Evolutionary conservation across 1,140 invertebrate species (phyloP).

Genomic region (Nephila pilipes): DNA sequence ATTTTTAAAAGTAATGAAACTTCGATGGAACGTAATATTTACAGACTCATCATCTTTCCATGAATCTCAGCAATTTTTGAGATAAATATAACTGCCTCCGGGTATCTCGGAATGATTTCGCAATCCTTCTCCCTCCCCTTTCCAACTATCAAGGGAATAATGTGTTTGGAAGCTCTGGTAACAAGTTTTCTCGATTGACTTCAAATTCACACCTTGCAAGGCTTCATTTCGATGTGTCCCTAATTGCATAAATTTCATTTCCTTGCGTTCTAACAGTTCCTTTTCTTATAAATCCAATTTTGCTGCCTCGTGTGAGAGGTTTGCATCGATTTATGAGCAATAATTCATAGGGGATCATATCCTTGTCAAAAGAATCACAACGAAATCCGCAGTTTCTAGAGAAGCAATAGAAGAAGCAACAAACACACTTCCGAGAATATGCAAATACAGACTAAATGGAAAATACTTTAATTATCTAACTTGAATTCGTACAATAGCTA

Average conservation of each 20-base stretch:
- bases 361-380: not conserved
- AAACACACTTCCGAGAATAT: not conserved
- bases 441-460: not conserved
- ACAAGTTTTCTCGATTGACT: constrained; percentile 70
- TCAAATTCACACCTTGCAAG: constrained; percentile 42
- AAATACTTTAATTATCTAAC: too few relatives aligned
- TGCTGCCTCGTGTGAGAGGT: constrained; percentile 38
- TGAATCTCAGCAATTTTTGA: constrained; percentile 20
- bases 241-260: constrained; percentile 73
- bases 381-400: not conserved
- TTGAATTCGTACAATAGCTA: too few relatives aligned
- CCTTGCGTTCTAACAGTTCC: not conserved
- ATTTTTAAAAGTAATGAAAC: constrained; percentile 40
- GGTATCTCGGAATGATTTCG: constrained; percentile 53
- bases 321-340: constrained; percentile 27
- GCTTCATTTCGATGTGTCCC: constrained; percentile 42
- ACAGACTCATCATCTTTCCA: not conserved
- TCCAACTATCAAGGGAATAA: constrained; percentile 41
- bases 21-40: not conserved
- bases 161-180: constrained; percentile 22
- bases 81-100: constrained; percentile 55
- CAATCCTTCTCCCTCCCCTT: not conserved
- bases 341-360: not conserved
- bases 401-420: too few relatives aligned
- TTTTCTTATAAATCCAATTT: constrained; percentile 74